These are phyloP conservation scores for Lutjanus campechanus DNA, from an alignment of 2,797 vertebrate species.

Conservation along the genomic window DNA sequence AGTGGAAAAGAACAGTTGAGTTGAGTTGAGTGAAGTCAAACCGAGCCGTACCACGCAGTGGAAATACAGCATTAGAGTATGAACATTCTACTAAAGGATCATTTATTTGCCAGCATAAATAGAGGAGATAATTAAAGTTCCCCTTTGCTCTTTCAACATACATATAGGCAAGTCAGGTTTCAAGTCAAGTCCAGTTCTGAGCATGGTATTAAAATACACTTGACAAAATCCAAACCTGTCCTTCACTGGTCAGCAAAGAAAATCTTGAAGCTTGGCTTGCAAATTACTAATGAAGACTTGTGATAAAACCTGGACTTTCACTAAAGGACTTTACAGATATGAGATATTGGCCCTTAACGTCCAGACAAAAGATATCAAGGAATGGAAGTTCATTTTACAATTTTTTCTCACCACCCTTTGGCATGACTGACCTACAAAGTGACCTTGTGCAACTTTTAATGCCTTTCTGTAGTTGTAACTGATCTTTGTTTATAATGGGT, in stretches of 20 bases:
- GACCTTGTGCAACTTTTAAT: neutral
- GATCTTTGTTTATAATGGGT: neutral
- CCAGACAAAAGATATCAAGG: neutral
- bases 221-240: too few relatives aligned
- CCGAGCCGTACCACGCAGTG: too few relatives aligned
- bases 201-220: neutral
- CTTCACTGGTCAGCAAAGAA: too few relatives aligned
- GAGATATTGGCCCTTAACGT: neutral
- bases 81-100: neutral
- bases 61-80: neutral
- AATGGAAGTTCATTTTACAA: too few relatives aligned
- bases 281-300: neutral
- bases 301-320: neutral
- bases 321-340: neutral
- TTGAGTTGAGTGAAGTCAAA: too few relatives aligned
- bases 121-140: neutral
- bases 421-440: constrained; percentile 6
- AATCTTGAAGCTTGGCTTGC: neutral
- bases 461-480: neutral
- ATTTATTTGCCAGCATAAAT: neutral
- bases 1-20: too few relatives aligned
- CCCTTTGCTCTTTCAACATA: neutral
- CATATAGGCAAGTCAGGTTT: neutral
- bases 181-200: too few relatives aligned
- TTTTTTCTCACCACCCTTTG: neutral